These are phyloP conservation scores for Isichthys henryi DNA, from an alignment of 2,113 vertebrate genomes.

Conservation along the genomic window DNA sequence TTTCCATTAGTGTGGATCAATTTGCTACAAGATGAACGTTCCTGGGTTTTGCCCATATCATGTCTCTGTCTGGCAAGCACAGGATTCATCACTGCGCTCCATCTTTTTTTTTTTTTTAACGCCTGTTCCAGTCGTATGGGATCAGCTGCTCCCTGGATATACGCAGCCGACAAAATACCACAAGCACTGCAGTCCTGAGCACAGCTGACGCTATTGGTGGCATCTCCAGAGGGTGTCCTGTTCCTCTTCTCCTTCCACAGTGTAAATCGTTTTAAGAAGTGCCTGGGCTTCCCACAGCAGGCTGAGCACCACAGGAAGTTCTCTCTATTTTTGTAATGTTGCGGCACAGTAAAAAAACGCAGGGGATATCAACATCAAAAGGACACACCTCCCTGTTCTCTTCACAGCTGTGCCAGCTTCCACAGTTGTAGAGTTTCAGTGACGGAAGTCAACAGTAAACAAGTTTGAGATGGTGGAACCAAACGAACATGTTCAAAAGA, in stretches of 20 bases:
- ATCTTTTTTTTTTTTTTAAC: not conserved
- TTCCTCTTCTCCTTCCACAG: not conserved
- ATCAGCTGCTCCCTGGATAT: not conserved
- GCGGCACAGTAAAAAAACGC: not conserved
- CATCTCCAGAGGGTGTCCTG: not conserved
- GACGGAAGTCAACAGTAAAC: not conserved
- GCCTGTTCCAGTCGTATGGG: not conserved
- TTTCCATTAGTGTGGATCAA: not conserved
- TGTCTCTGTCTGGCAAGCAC: not conserved
- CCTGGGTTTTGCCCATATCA: not conserved
- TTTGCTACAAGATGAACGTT: not conserved
- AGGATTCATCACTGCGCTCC: not conserved
- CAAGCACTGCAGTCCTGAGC: not conserved
- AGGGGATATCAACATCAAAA: not conserved
- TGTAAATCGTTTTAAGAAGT: not conserved
- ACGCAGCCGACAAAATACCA: not conserved
- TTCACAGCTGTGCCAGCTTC: not conserved
- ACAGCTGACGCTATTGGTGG: slow-evolving; percentile 2
- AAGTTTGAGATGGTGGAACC: not conserved
- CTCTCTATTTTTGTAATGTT: not conserved
- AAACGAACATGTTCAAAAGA: not conserved
- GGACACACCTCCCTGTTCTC: not conserved
- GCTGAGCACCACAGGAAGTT: not conserved
- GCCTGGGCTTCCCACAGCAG: not conserved
- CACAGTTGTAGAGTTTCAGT: not conserved